phyloP scores from a whole-genome alignment of 2,113 vertebrate species.

The Ascaphus truei region DNA sequence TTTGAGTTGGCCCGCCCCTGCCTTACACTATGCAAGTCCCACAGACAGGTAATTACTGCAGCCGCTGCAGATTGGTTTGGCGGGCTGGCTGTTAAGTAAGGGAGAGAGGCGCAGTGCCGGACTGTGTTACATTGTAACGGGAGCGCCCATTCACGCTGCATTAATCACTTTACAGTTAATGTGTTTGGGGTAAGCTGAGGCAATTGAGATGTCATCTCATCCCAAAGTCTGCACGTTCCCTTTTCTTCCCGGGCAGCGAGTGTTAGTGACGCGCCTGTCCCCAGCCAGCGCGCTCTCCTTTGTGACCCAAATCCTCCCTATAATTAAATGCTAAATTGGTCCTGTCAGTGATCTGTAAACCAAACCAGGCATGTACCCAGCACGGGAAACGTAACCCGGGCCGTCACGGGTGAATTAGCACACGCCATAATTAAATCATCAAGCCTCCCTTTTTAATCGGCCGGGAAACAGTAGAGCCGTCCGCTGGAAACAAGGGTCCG shows the following conservation, averaged over 20 bases:
- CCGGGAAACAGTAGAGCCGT: conserved; percentile 71
- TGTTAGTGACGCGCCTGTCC: conserved; percentile 36
- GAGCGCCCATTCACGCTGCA: conserved; percentile 64
- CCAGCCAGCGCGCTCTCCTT: conserved; percentile 49
- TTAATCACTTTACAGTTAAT: conserved; percentile 79
- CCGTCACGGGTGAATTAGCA: conserved; percentile 77
- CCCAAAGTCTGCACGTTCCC: conserved; percentile 67
- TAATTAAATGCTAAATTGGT: conserved; percentile 79
- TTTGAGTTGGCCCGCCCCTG: too few species aligned
- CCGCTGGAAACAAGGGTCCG: conserved; percentile 56
- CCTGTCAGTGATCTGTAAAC: conserved; percentile 72
- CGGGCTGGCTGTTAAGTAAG: conserved; percentile 87
- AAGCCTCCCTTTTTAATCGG: conserved; percentile 69
- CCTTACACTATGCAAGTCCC: conserved; percentile 30
- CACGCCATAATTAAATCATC: conserved; percentile 96
- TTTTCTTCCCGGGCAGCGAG: conserved; percentile 46
- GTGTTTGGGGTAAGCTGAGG: conserved; percentile 65
- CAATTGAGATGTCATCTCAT: conserved; percentile 52
- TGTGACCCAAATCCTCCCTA: conserved; percentile 61
- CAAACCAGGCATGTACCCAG: conserved; percentile 60
- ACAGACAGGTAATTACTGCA: conserved; percentile 66
- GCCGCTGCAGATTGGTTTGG: conserved; percentile 62
- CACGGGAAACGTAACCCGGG: conserved; percentile 75
- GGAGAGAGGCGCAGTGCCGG: conserved; percentile 60
- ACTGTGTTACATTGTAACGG: conserved; percentile 73